Evolutionary conservation across 2,797 vertebrate species (phyloP).

Genomic region (Pseudotriccus pelzelni): DNA sequence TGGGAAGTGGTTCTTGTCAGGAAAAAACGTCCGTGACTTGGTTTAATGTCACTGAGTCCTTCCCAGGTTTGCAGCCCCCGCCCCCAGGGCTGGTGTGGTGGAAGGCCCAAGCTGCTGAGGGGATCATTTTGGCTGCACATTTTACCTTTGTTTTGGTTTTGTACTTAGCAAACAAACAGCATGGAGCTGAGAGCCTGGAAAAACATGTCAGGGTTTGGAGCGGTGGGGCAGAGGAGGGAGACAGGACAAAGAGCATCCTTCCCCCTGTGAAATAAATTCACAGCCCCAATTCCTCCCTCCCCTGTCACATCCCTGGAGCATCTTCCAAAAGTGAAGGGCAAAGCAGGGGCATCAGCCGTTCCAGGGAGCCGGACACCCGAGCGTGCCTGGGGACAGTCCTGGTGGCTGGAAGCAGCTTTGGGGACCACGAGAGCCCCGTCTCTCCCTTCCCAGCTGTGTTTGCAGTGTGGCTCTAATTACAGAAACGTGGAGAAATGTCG

Average conservation of each 20-base stretch:
- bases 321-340: background rate
- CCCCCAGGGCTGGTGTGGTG: no score
- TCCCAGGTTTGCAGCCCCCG: background rate
- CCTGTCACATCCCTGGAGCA: background rate
- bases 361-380: background rate
- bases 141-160: background rate
- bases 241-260: background rate
- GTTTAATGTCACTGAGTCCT: constrained; percentile 8
- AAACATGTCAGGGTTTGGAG: background rate
- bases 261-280: background rate
- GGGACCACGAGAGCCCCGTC: background rate
- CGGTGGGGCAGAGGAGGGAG: background rate
- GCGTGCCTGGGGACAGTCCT: background rate
- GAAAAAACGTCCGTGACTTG: rapidly evolving
- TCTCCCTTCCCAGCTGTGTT: background rate
- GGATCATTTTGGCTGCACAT: background rate
- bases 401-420: background rate
- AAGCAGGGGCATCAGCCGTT: background rate
- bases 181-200: background rate
- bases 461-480: constrained; percentile 39
- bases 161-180: background rate
- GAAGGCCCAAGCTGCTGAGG: background rate
- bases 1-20: background rate
- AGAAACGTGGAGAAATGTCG: constrained; percentile 9
- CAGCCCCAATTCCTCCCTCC: background rate